These are phyloP conservation scores for Nannoperca obscura DNA, from an alignment of 2,797 vertebrate species.

Conservation along the genomic window DNA sequence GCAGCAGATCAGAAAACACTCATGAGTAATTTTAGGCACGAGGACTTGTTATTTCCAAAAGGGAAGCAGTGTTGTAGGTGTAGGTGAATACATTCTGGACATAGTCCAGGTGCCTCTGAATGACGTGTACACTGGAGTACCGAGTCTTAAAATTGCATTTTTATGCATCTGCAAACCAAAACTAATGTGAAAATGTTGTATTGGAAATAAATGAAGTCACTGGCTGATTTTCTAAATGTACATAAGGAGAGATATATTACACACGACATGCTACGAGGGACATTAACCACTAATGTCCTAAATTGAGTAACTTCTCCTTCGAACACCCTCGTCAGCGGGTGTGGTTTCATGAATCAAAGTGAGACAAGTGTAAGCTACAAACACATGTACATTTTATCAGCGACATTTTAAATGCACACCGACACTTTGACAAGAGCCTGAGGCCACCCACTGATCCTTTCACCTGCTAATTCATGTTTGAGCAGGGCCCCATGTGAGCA, in stretches of 20 bases:
- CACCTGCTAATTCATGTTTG: conserved; percentile 43
- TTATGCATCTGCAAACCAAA: too few relatives aligned
- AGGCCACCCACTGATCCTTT: conserved; percentile 16
- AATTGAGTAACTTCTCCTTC: background rate
- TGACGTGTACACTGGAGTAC: background rate
- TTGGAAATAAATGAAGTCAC: too few relatives aligned
- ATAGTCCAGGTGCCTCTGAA: background rate
- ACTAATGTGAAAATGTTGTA: too few relatives aligned
- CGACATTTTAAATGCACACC: conserved; percentile 34
- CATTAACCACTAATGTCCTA: too few relatives aligned
- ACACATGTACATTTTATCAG: conserved; percentile 20
- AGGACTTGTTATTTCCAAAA: too few relatives aligned
- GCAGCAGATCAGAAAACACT: too few relatives aligned
- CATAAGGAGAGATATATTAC: background rate
- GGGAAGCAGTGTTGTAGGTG: too few relatives aligned
- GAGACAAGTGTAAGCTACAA: conserved; percentile 13
- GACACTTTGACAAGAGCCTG: conserved; percentile 39
- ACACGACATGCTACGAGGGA: background rate
- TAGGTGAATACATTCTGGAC: too few relatives aligned
- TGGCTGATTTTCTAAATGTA: background rate
- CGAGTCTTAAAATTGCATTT: too few relatives aligned
- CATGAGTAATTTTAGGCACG: too few relatives aligned
- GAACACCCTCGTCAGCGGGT: background rate
- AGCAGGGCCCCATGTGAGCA: background rate
- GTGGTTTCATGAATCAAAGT: conserved; percentile 12